A percentile compares a stretch with the other conserved stretches of the same genome.
phyloP scores from a whole-genome alignment of 2,113 vertebrate genomes.

The Dasypus novemcinctus region DNA sequence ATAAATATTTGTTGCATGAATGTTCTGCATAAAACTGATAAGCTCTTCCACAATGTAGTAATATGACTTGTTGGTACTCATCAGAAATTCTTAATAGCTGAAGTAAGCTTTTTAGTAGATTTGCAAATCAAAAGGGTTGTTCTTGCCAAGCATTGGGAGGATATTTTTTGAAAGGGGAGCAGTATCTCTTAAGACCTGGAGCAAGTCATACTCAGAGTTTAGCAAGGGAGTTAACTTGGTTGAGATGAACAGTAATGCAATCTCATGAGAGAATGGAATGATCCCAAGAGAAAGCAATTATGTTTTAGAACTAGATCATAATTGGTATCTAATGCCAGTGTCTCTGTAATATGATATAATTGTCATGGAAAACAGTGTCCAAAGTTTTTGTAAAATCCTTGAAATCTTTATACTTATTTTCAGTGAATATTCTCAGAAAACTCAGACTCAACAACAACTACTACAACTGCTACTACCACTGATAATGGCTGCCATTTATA shows the following conservation, averaged over 20 bases:
- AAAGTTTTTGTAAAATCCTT: background rate
- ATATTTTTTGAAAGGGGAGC: background rate
- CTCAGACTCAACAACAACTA: background rate
- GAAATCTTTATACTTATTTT: background rate
- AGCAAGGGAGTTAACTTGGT: background rate
- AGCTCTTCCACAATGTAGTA: background rate
- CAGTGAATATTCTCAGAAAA: background rate
- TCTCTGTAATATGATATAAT: background rate
- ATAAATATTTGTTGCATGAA: background rate
- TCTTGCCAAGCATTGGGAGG: background rate
- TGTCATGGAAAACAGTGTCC: background rate
- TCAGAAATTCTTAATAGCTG: background rate
- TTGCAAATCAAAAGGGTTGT: background rate
- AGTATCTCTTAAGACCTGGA: background rate
- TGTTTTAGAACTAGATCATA: background rate
- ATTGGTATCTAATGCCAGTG: background rate
- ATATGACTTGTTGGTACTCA: background rate
- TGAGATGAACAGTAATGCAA: background rate
- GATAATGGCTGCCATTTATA: too few relatives aligned
- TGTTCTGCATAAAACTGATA: background rate
- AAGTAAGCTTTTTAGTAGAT: background rate
- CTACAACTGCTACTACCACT: too few relatives aligned
- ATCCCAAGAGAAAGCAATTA: background rate
- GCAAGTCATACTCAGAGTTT: background rate
- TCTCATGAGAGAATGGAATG: background rate